Percentiles rank a stretch among this genome's conserved stretches.
phyloP scores from a whole-genome alignment of 2,888 invertebrate species.

The Muschampia plurimacula region DNA sequence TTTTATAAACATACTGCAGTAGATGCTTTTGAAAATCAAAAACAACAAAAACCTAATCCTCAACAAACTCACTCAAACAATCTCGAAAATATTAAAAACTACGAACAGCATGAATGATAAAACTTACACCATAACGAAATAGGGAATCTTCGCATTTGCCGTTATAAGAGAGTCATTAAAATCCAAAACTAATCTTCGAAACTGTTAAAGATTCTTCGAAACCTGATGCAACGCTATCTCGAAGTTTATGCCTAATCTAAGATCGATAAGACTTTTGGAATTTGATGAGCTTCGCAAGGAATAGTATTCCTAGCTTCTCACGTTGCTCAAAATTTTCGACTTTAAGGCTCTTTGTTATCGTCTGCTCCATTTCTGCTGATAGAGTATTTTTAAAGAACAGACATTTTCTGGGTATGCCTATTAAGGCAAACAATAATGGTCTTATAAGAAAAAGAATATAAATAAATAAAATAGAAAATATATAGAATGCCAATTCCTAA shows the following conservation, averaged over 20 bases:
- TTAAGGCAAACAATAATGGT: too few species aligned
- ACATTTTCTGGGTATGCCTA: too few species aligned
- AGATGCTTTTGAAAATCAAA: background rate
- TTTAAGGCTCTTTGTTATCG: constrained; percentile 12
- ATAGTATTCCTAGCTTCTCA: constrained; percentile 31
- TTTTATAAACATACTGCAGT: too few species aligned
- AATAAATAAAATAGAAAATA: too few species aligned
- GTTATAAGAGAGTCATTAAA: background rate
- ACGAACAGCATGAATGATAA: background rate
- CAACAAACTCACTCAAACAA: background rate
- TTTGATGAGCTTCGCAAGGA: constrained; percentile 34
- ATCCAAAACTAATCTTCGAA: constrained; percentile 18
- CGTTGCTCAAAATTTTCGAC: constrained; percentile 29
- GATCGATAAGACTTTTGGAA: constrained; percentile 35
- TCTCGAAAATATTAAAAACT: background rate
- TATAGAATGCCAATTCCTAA: too few species aligned
- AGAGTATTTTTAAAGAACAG: too few species aligned
- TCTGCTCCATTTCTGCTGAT: constrained; percentile 3
- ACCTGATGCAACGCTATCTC: constrained; percentile 21
- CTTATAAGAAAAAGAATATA: too few species aligned
- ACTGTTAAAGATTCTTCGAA: constrained; percentile 22
- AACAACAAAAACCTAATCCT: background rate
- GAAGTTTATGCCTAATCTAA: constrained; percentile 36
- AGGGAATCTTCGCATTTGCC: background rate
- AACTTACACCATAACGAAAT: constrained; percentile 3